Evolutionary conservation across 1,140 invertebrate genomes (phyloP), one percentile per base, ranked within the genome.

Genomic region (Druon quercuslanigerum): DNA sequence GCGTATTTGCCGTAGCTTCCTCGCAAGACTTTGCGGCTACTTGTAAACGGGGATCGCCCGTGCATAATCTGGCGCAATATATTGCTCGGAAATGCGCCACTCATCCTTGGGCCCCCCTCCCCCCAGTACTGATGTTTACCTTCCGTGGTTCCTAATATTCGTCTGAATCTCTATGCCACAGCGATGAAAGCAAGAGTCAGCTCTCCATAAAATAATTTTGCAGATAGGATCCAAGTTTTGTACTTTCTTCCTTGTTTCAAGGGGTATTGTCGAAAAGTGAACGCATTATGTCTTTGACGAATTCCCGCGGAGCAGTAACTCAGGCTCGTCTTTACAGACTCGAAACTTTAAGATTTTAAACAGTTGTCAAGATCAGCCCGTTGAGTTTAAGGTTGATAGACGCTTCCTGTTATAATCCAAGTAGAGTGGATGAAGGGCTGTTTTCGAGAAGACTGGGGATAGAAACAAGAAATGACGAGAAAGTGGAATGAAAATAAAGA

Each of bases 291-390:
- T 60, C 20, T 16, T 33, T 33, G 57, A 16, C 16, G n/a, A 2
- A 66, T 66, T 66, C 25, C 60, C 25, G 60, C 14, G 25, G 60
- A 7, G 20, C 16, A 66, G 40, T 66, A 66, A 66, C 40, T 66
- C 60, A 66, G 40, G 13, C 33, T 46, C 60, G 60, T 11, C 60
- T 66, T 40, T n/a, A 4, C 12, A 60, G 57, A 40, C 57, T 13
- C 33, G 60, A 66, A 40, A 46, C 60, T 66, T n/a, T 46, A 81
- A 84, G 83, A 86, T 85, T 85, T 90, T 87, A 88, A 90, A 89
- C 87, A 86, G 83, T 88, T 88, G 86, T 90, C 87, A 88, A 85
- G 85, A 87, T 81, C 87, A 88, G 83, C 85, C 82, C 78, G 78
- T 82, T 75, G 84, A 80, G 77, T 76, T 85, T 78, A 76, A 60